phyloP scores from a whole-genome alignment of 2,113 vertebrate species.

The Mellivora capensis region DNA sequence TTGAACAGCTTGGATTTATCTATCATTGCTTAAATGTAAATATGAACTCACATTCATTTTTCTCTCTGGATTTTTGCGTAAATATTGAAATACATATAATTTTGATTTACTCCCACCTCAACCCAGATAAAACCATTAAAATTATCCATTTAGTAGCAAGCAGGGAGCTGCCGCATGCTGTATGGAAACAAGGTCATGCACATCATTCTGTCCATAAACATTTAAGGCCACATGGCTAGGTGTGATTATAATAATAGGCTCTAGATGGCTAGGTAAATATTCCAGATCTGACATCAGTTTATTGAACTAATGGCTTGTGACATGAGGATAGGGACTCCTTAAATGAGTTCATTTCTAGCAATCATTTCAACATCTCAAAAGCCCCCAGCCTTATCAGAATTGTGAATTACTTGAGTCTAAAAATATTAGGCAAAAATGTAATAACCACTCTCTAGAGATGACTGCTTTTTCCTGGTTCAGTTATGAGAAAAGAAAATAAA shows the following conservation, averaged over 20 bases:
- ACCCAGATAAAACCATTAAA: constrained; percentile 33
- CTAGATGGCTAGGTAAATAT: constrained; percentile 59
- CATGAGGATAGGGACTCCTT: not conserved
- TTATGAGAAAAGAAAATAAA: constrained; percentile 72
- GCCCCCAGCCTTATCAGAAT: constrained; percentile 68
- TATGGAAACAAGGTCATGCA: not conserved
- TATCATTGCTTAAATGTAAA: constrained; percentile 36
- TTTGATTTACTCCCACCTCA: not conserved
- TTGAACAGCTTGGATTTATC: not conserved
- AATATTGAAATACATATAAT: not conserved
- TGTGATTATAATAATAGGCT: constrained; percentile 54
- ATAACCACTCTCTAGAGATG: constrained; percentile 65
- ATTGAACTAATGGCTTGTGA: constrained; percentile 70
- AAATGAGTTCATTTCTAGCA: constrained; percentile 64
- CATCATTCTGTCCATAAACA: not conserved
- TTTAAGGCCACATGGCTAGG: not conserved
- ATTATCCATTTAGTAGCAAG: not conserved
- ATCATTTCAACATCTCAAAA: constrained; percentile 57
- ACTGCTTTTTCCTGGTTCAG: constrained; percentile 56
- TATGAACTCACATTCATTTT: not conserved
- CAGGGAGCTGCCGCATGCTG: not conserved
- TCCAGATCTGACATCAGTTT: constrained; percentile 59
- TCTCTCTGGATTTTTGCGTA: constrained; percentile 19
- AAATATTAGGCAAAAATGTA: constrained; percentile 70
- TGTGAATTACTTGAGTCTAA: constrained; percentile 66